Base-by-base conservation (phyloP, 2,797 vertebrate genomes). In the Pangasius macronema region DNA sequence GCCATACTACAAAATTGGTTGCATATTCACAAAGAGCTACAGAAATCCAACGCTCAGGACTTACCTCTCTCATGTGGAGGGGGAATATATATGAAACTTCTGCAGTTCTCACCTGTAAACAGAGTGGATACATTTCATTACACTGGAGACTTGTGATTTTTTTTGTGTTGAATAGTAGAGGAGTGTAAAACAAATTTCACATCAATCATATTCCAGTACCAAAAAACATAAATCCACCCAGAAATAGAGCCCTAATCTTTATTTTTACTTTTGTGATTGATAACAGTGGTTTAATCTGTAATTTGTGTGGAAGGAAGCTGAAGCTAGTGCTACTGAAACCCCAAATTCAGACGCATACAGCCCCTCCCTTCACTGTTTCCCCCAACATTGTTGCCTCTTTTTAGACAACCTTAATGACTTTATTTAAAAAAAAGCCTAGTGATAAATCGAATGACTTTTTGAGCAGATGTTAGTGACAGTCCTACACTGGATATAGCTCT, bases 11-110 rank as follows among this genome's bases (percentile, higher is more conserved):
- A 83, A 14, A 24, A 24, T 13, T 39, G 18, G 4, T 72, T 72
- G n/a, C 30, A 3, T 7, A n/a, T 16, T 77, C 61, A n/a, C 8
- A 87, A 59, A 67, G 42, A 27, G 79, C 67, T n/a, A 59, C 39
- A 75, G 73, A 51, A 46, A 87, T 68, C 30, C 51, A 57, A 81
- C 67, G 8, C 49, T 82, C 33, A 14, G 24, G 67, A 85, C 94
- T 91, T 94, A 98, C 97, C 97, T 97, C 94, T 94, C 92, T 98
- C 97, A 77, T 96, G 93, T 83, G 95, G 92, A 86, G 97, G 96
- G 42, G 97, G 96, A 30, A 98, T 95, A 36, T 96, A 94, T 85
- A 98, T 94, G 91, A 98, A 98, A 91, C 95, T 97, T 93, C 97
- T 94, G 91, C 97, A 98, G 67, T 94, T 97, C 89, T 98, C 97